These are phyloP conservation scores for Pheosia tremula DNA, from an alignment of 2,888 invertebrate genomes.

Conservation along the genomic window DNA sequence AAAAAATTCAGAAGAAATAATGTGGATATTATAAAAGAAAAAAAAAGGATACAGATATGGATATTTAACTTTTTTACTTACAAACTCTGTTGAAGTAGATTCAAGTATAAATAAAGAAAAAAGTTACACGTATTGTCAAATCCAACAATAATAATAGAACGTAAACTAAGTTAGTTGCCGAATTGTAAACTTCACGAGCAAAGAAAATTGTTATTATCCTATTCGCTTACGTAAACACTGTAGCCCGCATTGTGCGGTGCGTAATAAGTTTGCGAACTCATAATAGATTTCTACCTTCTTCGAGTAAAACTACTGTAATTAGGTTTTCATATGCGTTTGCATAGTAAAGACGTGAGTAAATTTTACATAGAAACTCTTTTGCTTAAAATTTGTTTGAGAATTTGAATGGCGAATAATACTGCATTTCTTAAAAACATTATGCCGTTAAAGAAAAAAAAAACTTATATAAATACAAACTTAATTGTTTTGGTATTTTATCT, in stretches of 20 bases:
- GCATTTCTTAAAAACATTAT: neutral
- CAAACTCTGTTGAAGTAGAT: neutral
- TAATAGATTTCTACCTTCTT: constrained; percentile 29
- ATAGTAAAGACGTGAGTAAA: constrained; percentile 5
- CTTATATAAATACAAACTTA: too few relatives aligned
- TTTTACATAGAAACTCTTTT: neutral
- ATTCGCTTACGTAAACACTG: constrained; percentile 20
- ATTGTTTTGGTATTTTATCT: too few relatives aligned
- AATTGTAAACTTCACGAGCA: constrained; percentile 21
- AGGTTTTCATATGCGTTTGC: constrained; percentile 24
- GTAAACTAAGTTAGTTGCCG: constrained; percentile 18
- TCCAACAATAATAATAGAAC: constrained; percentile 22
- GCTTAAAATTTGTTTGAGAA: neutral
- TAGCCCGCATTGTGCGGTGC: constrained; percentile 7
- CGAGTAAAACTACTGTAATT: constrained; percentile 31
- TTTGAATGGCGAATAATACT: neutral
- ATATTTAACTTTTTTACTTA: neutral
- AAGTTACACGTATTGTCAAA: neutral
- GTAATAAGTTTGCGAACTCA: constrained; percentile 29
- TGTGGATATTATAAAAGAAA: too few relatives aligned
- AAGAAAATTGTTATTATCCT: constrained; percentile 19
- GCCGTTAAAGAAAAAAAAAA: too few relatives aligned
- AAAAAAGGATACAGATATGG: neutral
- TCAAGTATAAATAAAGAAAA: neutral
- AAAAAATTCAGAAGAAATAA: too few relatives aligned